Evolutionary conservation across 2,888 invertebrate species (phyloP).

Genomic region (Hedychridium roseum): DNA sequence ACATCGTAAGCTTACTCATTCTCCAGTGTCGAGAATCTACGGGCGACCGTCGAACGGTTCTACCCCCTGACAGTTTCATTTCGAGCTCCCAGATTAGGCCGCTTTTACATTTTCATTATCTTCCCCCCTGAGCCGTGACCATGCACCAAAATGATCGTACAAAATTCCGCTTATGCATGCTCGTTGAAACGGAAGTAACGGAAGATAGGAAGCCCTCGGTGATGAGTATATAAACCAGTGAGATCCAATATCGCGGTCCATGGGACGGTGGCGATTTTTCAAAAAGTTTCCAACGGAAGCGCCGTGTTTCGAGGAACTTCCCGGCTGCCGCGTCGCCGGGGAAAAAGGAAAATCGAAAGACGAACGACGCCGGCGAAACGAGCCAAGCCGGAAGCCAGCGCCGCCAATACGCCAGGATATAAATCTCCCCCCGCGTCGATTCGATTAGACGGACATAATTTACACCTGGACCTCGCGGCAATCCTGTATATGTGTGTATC

Average conservation of each 20-base stretch:
- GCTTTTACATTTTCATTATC: too few species aligned
- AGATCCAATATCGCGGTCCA: constrained; percentile 38
- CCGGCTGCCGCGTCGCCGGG: constrained; percentile 1
- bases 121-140: too few species aligned
- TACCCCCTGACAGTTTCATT: too few species aligned
- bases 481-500: too few species aligned
- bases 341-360: constrained; percentile 19
- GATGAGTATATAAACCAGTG: constrained; percentile 1
- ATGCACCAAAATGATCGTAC: too few species aligned
- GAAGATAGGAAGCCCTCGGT: not conserved
- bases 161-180: too few species aligned
- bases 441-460: constrained; percentile 59
- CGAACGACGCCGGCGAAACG: constrained; percentile 1
- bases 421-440: constrained; percentile 56
- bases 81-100: too few species aligned
- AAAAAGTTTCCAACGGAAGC: constrained; percentile 45
- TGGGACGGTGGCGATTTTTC: constrained; percentile 44
- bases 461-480: too few species aligned
- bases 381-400: constrained; percentile 37
- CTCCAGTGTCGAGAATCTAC: too few species aligned
- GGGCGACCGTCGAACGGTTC: too few species aligned
- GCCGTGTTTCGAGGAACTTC: constrained; percentile 32
- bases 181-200: too few species aligned
- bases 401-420: constrained; percentile 55
- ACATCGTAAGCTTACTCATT: too few species aligned